These are phyloP conservation scores for Coregonus sp. DNA, from an alignment of 2,797 vertebrate genomes.

Conservation along the genomic window DNA sequence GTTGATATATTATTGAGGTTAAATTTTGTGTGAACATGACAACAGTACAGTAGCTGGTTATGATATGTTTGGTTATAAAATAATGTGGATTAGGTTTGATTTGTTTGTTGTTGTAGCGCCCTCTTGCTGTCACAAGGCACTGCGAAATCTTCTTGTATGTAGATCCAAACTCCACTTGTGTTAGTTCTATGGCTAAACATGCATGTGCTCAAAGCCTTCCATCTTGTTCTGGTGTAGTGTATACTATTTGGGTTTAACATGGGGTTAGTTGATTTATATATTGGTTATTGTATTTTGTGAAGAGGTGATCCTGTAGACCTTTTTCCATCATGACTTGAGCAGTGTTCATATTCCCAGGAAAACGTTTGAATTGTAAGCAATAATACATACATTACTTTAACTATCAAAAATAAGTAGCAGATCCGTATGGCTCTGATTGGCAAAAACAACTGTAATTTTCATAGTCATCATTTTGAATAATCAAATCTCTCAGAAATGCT, in stretches of 20 bases:
- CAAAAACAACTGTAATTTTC: too few species aligned
- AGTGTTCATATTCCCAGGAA: background rate
- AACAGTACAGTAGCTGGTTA: slow-evolving; percentile 53
- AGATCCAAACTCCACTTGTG: slow-evolving; percentile 68
- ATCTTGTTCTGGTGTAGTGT: slow-evolving; percentile 63
- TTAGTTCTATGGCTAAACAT: slow-evolving; percentile 63
- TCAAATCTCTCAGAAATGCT: background rate
- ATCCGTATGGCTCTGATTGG: too few species aligned
- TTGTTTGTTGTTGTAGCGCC: slow-evolving; percentile 59
- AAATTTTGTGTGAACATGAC: slow-evolving; percentile 66
- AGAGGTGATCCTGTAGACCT: background rate
- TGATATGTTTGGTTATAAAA: slow-evolving; percentile 52
- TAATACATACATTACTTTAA: slow-evolving; percentile 18
- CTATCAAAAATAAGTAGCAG: slow-evolving; percentile 37
- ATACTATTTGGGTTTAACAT: slow-evolving; percentile 53
- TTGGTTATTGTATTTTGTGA: slow-evolving; percentile 30
- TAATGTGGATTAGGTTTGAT: slow-evolving; percentile 58
- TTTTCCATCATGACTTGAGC: slow-evolving; percentile 1
- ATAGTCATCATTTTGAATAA: too few species aligned
- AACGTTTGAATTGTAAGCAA: background rate
- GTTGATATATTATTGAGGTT: slow-evolving; percentile 58
- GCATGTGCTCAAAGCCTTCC: slow-evolving; percentile 55
- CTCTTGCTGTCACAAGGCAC: slow-evolving; percentile 72
- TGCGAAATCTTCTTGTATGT: slow-evolving; percentile 62
- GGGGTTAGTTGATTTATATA: slow-evolving; percentile 32